phyloP scores from a whole-genome alignment of 2,113 vertebrate genomes.

The Danionella cerebrum region DNA sequence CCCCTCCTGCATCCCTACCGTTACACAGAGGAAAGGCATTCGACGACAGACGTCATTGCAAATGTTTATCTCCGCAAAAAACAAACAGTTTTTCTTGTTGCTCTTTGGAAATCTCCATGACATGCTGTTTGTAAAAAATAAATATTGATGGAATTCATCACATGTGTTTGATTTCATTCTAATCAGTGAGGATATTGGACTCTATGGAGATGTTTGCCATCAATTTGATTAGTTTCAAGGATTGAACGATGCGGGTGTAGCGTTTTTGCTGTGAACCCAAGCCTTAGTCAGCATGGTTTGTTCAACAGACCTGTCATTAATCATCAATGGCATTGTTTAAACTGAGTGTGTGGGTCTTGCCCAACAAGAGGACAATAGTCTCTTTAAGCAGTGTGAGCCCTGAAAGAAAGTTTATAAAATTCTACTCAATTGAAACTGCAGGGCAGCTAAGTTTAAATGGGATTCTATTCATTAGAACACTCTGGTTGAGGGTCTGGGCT shows the following conservation, averaged over 20 bases:
- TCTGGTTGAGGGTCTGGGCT: conserved; percentile 24
- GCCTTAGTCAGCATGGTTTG: conserved; percentile 34
- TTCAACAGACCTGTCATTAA: conserved; percentile 39
- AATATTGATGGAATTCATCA: conserved; percentile 1
- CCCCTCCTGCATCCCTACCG: conserved; percentile 28
- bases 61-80: conserved; percentile 25
- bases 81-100: conserved; percentile 10
- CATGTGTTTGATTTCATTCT: conserved; percentile 11
- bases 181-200: background rate
- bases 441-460: conserved; percentile 41
- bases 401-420: conserved; percentile 50
- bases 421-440: conserved; percentile 47
- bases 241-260: background rate
- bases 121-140: background rate
- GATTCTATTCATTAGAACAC: conserved; percentile 35
- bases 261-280: conserved; percentile 15
- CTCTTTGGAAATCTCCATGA: background rate
- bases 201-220: too few relatives aligned
- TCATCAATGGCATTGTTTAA: conserved; percentile 42
- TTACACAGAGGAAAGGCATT: conserved; percentile 16
- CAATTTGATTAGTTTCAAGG: background rate
- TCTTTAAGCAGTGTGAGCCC: conserved; percentile 35
- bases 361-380: conserved; percentile 37
- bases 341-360: conserved; percentile 36
- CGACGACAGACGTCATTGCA: conserved; percentile 10